A percentile compares a stretch with the other conserved stretches of the same genome.
phyloP scores from a whole-genome alignment of 2,888 invertebrate genomes.

The Tachina lurida region DNA sequence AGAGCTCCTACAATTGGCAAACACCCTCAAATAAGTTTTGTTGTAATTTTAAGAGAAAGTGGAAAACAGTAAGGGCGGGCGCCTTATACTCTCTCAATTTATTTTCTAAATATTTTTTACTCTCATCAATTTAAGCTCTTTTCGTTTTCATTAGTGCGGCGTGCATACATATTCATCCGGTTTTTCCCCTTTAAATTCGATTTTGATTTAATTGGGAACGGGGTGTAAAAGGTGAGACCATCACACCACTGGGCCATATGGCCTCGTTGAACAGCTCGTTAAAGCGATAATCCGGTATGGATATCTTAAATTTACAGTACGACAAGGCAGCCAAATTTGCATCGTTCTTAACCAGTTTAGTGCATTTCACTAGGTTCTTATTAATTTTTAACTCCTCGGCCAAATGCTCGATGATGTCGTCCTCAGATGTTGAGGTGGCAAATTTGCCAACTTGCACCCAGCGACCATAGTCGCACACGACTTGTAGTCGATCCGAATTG shows the following conservation, averaged over 20 bases:
- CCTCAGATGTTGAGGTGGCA: conserved; percentile 80
- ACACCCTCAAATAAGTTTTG: conserved; percentile 36
- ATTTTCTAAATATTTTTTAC: neutral
- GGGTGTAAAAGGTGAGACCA: conserved; percentile 81
- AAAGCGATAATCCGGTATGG: conserved; percentile 81
- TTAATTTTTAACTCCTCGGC: conserved; percentile 80
- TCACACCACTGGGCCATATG: conserved; percentile 81
- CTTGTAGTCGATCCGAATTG: conserved; percentile 81
- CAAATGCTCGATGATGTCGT: conserved; percentile 79
- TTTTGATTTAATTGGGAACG: conserved; percentile 81
- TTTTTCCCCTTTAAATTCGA: conserved; percentile 76
- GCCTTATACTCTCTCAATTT: neutral
- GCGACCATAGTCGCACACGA: conserved; percentile 80
- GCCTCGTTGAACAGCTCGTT: conserved; percentile 81
- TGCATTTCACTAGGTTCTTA: conserved; percentile 80
- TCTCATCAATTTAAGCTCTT: conserved; percentile 66
- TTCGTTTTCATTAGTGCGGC: conserved; percentile 59
- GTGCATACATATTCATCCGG: conserved; percentile 45
- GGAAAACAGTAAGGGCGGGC: neutral
- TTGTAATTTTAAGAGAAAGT: neutral
- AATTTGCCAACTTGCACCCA: conserved; percentile 81
- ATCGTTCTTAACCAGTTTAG: conserved; percentile 80
- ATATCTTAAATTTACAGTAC: conserved; percentile 80
- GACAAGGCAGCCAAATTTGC: conserved; percentile 80
- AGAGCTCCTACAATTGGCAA: conserved; percentile 39